These are phyloP conservation scores for Eriocheir sinensis DNA, from an alignment of 1,140 invertebrate species.

Conservation along the genomic window DNA sequence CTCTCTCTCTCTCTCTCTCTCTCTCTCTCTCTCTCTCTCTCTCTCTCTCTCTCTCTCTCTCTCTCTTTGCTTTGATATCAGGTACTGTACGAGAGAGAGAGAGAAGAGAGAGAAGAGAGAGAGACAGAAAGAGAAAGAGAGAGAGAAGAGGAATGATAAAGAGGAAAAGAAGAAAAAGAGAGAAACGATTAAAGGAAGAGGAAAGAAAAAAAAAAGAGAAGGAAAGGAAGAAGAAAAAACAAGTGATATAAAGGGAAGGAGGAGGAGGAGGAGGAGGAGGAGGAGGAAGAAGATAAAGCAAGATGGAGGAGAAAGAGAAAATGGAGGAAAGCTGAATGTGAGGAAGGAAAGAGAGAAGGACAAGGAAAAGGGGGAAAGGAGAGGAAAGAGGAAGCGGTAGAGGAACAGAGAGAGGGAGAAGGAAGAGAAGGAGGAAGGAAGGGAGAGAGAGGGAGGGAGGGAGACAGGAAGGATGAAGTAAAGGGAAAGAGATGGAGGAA, in stretches of 20 bases:
- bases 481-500: neutral
- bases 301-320: too few species aligned
- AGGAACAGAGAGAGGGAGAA: neutral
- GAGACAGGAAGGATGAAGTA: neutral
- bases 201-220: neutral
- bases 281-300: too few species aligned
- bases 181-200: neutral
- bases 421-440: neutral
- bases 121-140: neutral
- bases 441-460: neutral
- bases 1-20: neutral
- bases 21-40: constrained; percentile 54
- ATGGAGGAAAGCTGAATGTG: neutral
- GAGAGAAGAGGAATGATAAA: neutral
- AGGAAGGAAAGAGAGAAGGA: neutral
- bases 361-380: neutral
- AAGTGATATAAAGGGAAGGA: neutral
- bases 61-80: too few species aligned
- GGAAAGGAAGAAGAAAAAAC: neutral
- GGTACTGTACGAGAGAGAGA: too few species aligned
- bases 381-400: neutral
- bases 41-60: constrained; percentile 45
- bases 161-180: neutral
- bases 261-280: neutral
- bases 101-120: neutral